Conservation (phyloP, 1,140 invertebrate species). For the Diabrotica undecimpunctata region DNA sequence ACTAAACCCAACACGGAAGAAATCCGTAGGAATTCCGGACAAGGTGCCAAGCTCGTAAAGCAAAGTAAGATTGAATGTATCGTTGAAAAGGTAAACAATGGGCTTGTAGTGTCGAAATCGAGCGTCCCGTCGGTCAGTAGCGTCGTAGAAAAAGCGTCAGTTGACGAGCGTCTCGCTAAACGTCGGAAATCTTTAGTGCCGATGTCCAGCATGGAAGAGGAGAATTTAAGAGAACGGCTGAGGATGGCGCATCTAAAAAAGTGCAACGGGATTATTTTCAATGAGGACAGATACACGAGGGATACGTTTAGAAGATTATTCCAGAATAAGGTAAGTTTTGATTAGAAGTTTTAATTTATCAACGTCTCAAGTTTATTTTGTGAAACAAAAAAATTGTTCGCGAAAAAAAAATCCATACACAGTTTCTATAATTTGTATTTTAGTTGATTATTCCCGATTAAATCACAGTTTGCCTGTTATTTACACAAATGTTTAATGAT, state of each 20-base stretch:
- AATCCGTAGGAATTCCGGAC: not conserved
- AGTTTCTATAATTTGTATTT: too few species aligned
- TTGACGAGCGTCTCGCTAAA: conserved; percentile 33
- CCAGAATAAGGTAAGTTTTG: conserved; percentile 58
- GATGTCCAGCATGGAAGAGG: conserved; percentile 65
- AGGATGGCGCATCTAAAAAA: conserved; percentile 57
- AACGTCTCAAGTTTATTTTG: too few species aligned
- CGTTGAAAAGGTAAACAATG: conserved; percentile 15
- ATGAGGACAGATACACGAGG: conserved; percentile 55
- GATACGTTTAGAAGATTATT: conserved; percentile 62
- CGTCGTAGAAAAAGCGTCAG: conserved; percentile 14
- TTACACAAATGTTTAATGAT: too few species aligned
- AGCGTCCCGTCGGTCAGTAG: conserved; percentile 27
- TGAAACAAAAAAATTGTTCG: too few species aligned
- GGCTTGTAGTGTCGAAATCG: not conserved
- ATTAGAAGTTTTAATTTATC: too few species aligned
- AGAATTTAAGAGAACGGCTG: conserved; percentile 57
- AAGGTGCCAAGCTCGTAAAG: conserved; percentile 11
- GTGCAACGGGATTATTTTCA: conserved; percentile 59
- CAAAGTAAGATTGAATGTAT: conserved; percentile 6
- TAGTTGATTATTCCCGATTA: too few species aligned
- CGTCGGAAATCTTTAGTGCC: conserved; percentile 37
- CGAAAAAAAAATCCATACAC: too few species aligned
- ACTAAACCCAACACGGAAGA: conserved; percentile 1
- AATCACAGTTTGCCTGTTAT: too few species aligned